These are phyloP conservation scores for Andrena minutula DNA, from an alignment of 2,888 invertebrate species.

Conservation along the genomic window DNA sequence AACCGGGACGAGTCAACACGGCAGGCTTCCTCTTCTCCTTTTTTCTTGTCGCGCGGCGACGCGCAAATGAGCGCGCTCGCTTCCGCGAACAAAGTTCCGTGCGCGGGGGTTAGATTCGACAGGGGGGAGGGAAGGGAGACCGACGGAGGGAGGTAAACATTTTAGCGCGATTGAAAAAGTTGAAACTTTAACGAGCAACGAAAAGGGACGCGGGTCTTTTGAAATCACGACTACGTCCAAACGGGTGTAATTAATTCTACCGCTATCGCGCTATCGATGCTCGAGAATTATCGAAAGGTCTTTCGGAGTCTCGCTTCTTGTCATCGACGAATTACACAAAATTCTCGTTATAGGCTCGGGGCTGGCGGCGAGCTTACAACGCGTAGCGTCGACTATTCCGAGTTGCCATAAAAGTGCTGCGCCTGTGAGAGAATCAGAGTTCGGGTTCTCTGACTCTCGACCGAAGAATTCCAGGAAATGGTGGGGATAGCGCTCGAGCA, in stretches of 20 bases:
- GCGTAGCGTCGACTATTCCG: too few species aligned
- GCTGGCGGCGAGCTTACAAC: too few species aligned
- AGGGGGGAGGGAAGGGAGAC: background rate
- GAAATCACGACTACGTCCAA: slow-evolving; percentile 1
- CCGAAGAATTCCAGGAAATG: too few species aligned
- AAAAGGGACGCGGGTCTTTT: slow-evolving; percentile 12
- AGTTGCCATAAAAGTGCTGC: too few species aligned
- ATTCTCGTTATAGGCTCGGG: too few species aligned
- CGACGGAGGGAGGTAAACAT: slow-evolving; percentile 48
- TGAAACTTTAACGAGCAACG: slow-evolving; percentile 52
- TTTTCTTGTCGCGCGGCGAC: background rate
- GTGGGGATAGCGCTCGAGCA: too few species aligned
- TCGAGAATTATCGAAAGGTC: background rate
- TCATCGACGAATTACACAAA: too few species aligned
- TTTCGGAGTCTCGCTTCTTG: background rate
- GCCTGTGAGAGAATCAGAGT: too few species aligned
- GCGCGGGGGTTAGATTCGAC: background rate
- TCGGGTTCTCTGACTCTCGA: too few species aligned
- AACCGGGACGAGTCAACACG: slow-evolving; percentile 33
- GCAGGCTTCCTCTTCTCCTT: background rate
- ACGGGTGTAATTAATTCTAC: slow-evolving; percentile 24
- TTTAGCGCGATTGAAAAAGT: slow-evolving; percentile 69
- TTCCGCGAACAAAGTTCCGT: background rate
- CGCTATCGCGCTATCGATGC: slow-evolving; percentile 24
- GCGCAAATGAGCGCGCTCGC: background rate